Evolutionary conservation across 2,888 invertebrate genomes (phyloP), one percentile per base, ranked within the genome.

Genomic region (Rhopalosiphum nymphaeae): DNA sequence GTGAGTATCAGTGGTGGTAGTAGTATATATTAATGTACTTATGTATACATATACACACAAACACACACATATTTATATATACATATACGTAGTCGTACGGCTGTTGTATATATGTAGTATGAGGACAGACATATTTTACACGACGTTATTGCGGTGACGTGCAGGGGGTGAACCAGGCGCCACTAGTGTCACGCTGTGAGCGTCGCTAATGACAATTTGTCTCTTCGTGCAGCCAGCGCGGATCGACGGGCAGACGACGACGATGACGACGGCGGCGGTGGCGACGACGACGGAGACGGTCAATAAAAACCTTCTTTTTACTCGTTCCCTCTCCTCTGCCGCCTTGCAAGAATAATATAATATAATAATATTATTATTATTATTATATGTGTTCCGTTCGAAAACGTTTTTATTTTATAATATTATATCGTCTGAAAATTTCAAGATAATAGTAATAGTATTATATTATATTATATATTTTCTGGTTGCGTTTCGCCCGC

Each of bases 121-220:
- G 25, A 53, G 61, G 67, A n/a, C 84, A 67, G 89, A 89, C 89
- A 36, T 93, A 90, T 89, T 93, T 93, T 93, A 93, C 93, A 44
- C 42, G 90, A 85, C 78, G 78, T 78, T 78, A 78, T 78, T 78
- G 36, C 56, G 93, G 36, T 36, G 89, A 46, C 25, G 89, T 36
- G 93, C 61, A 85, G 85, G 89, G 90, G 56, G 84, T 57, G 89
- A 57, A 85, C 57, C n/a, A 93, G 93, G 93, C 93, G 93, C 93
- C 93, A 93, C 90, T 90, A 42, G 85, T 93, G 93, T 93, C 93
- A 93, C 93, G 93, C 93, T 93, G 93, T 90, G 93, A 93, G 85
- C 93, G 90, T 61, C 90, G 85, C 93, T 93, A 93, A 93, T 93
- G 93, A 93, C 93, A 93, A 93, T 93, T 93, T 90, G 93, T 93